Percentiles rank a stretch among this genome's conserved stretches.
Evolutionary conservation across 2,113 vertebrate genomes (phyloP).

Genomic region (Alouatta palliata): DNA sequence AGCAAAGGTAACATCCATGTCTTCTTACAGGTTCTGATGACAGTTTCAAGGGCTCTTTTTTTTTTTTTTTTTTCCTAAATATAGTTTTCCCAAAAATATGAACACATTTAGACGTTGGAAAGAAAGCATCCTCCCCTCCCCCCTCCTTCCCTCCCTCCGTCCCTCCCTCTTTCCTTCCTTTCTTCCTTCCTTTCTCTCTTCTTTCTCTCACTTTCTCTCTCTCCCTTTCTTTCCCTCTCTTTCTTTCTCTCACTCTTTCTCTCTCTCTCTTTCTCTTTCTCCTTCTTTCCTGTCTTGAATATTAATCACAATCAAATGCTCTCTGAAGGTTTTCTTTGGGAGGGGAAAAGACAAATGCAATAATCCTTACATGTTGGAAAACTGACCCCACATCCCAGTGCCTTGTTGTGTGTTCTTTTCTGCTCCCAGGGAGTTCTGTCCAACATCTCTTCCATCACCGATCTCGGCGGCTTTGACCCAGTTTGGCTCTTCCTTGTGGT

Average conservation of each 20-base stretch:
- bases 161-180: too few relatives aligned
- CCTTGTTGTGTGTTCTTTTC: conserved; percentile 18
- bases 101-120: neutral
- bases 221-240: too few relatives aligned
- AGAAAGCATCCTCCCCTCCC: neutral
- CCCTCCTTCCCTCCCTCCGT: too few relatives aligned
- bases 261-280: too few relatives aligned
- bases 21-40: neutral
- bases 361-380: neutral
- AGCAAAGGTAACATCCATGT: neutral
- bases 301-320: neutral
- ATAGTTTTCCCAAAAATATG: neutral
- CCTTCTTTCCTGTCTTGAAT: neutral
- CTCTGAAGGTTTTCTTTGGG: neutral
- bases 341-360: rapidly evolving
- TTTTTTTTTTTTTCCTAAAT: neutral
- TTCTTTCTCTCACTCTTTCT: too few relatives aligned
- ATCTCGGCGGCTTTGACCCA: conserved; percentile 97
- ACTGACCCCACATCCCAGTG: neutral
- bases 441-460: conserved; percentile 98
- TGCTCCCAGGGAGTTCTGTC: conserved; percentile 93
- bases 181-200: neutral
- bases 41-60: neutral
- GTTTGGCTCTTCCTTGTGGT: conserved; percentile 99
- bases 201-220: too few relatives aligned